Evolutionary conservation across 1,140 invertebrate genomes (phyloP).

Genomic region (Diabrotica virgifera): DNA sequence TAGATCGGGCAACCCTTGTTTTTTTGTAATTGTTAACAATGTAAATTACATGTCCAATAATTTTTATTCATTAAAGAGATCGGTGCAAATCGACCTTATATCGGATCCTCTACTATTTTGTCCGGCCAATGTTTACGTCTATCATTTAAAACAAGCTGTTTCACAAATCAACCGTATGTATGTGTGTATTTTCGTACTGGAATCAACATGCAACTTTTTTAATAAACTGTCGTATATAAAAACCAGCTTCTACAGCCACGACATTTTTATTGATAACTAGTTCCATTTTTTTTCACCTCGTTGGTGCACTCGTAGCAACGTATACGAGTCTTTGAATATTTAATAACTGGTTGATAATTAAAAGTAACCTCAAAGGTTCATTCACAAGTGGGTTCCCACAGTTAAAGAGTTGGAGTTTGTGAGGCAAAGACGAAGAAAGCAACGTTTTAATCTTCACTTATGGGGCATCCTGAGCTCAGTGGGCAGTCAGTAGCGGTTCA

Average conservation of each 20-base stretch:
- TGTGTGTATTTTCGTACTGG: too few species aligned
- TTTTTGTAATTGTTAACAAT: too few species aligned
- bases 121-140: too few species aligned
- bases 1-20: too few species aligned
- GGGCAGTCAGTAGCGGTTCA: background rate
- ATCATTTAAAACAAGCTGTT: too few species aligned
- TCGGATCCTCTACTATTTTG: too few species aligned
- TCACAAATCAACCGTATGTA: too few species aligned
- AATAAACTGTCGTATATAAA: background rate
- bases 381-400: conserved; percentile 42
- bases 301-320: conserved; percentile 7
- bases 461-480: background rate
- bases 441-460: background rate
- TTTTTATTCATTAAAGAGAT: too few species aligned
- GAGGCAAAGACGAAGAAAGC: conserved; percentile 9
- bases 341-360: conserved; percentile 42
- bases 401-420: conserved; percentile 28
- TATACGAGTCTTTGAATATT: conserved; percentile 28
- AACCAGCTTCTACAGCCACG: background rate
- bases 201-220: background rate
- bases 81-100: too few species aligned
- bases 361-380: conserved; percentile 42
- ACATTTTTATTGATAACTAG: conserved; percentile 18
- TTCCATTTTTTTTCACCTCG: conserved; percentile 17
- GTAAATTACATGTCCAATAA: too few species aligned